Evolutionary conservation across 2,113 vertebrate genomes (phyloP).

Genomic region (Phycodurus eques): DNA sequence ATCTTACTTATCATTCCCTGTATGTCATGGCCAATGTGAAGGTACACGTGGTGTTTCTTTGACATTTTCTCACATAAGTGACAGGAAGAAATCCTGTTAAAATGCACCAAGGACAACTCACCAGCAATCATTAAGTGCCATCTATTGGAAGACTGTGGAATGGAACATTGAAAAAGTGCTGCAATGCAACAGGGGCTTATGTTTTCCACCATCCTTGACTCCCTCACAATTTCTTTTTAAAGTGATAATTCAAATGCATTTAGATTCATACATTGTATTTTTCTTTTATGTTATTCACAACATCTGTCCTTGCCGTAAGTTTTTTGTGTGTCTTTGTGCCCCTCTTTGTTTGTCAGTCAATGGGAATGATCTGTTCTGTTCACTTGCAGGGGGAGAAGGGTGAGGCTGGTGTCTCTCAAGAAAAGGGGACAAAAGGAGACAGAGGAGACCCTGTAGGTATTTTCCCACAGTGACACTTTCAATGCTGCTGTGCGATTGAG

Average conservation of each 20-base stretch:
- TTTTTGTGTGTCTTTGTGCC: slow-evolving; percentile 26
- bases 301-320: slow-evolving; percentile 11
- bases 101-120: slow-evolving; percentile 22
- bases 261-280: slow-evolving; percentile 2
- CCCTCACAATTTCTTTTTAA: slow-evolving; percentile 5
- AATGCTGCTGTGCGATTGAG: slow-evolving; percentile 34
- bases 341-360: slow-evolving; percentile 49
- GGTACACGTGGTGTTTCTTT: slow-evolving; percentile 41
- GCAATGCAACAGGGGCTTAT: slow-evolving; percentile 55
- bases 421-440: slow-evolving; percentile 70
- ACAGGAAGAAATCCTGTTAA: slow-evolving; percentile 34
- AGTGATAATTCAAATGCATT: slow-evolving; percentile 11
- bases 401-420: slow-evolving; percentile 71
- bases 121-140: slow-evolving; percentile 73
- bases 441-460: slow-evolving; percentile 81
- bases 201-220: slow-evolving; percentile 26
- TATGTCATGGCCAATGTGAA: slow-evolving; percentile 19
- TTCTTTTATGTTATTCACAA: slow-evolving; percentile 29
- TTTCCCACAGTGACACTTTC: slow-evolving; percentile 54
- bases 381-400: slow-evolving; percentile 74
- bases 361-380: slow-evolving; percentile 52
- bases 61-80: slow-evolving; percentile 33
- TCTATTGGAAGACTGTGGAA: slow-evolving; percentile 67
- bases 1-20: slow-evolving; percentile 25
- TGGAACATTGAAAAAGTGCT: slow-evolving; percentile 34